Evolutionary conservation across 2,888 invertebrate species (phyloP), one percentile per base, ranked within the genome.

Genomic region (Sipha maydis): DNA sequence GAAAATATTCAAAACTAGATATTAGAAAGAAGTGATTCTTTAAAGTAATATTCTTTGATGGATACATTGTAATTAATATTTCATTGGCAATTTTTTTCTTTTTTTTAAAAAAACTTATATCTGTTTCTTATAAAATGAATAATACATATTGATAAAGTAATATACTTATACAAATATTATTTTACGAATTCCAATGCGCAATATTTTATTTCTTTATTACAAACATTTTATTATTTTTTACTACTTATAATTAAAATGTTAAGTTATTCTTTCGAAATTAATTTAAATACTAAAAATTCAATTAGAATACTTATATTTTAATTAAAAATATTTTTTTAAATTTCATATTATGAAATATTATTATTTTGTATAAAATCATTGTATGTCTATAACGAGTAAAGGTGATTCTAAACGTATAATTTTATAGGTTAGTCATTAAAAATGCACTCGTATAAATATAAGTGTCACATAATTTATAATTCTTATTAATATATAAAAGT

Each of bases 61-160:
- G 69, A 67, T 25, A 61, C 41, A 8, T 7, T n/a, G 41, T 85
- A 78, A 78, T 85, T 78, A 85, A 78, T 85, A 85, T 85, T 76
- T 77, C 69, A 78, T 54, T 69, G 69, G 25, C 19, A 25, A 69
- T n/a, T 76, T 38, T 14, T 21, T 21, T 31, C 61, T 38, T n/a
- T n/a, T n/a, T n/a, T 21, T 21, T 11, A 21, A 41, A 38, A 67
- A 76, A 84, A 61, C 69, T 19, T 78, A 78, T 69, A 78, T 69
- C 31, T 21, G 76, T 34, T 77, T 34, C 19, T 11, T 69, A 31
- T 31, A 19, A 69, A 69, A 67, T 69, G 78, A 67, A 77, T 77
- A 76, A 85, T 85, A 77, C 85, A 85, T 85, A 78, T 54, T 34
- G 9, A 69, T 78, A 7, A 69, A 34, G 31, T 69, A 41, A 38